A percentile compares a stretch with the other conserved stretches of the same genome.
Evolutionary conservation across 2,797 vertebrate genomes (phyloP).

Genomic region (Cyclopterus lumpus): DNA sequence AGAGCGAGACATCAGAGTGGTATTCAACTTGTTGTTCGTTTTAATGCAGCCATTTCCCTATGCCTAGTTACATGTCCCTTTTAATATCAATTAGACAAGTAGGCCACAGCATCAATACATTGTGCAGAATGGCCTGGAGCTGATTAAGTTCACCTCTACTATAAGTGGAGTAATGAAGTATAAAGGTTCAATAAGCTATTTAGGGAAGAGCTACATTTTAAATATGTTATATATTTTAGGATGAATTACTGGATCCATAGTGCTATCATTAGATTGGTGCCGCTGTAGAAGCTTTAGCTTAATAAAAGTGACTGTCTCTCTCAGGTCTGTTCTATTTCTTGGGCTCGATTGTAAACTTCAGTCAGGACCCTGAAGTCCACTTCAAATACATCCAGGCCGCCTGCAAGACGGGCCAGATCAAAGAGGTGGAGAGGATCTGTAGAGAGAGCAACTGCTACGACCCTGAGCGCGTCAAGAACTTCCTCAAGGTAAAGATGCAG

Average conservation of each 20-base stretch:
- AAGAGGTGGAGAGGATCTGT: slow-evolving; percentile 98
- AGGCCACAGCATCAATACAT: slow-evolving; percentile 45
- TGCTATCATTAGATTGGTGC: background rate
- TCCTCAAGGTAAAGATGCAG: slow-evolving; percentile 89
- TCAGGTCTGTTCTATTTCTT: slow-evolving; percentile 97
- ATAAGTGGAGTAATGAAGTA: slow-evolving; percentile 23
- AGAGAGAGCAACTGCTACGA: slow-evolving; percentile 98
- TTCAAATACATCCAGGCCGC: slow-evolving; percentile 99
- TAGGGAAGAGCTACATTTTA: background rate
- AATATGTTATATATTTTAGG: background rate
- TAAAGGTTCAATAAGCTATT: slow-evolving; percentile 12
- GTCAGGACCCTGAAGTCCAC: slow-evolving; percentile 96
- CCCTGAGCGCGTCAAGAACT: slow-evolving; percentile 97
- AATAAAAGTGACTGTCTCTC: slow-evolving; percentile 35
- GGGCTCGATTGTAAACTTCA: slow-evolving; percentile 98
- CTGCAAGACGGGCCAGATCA: slow-evolving; percentile 97
- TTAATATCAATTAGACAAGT: slow-evolving; percentile 40
- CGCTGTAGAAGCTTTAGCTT: slow-evolving; percentile 2
- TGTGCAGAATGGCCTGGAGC: slow-evolving; percentile 19
- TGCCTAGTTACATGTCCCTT: background rate
- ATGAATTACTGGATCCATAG: background rate
- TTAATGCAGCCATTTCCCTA: background rate
- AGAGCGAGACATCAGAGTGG: background rate
- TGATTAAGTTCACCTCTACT: slow-evolving; percentile 23
- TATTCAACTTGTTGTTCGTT: slow-evolving; percentile 4